A percentile compares a stretch with the other conserved stretches of the same genome.
These are phyloP conservation scores for Caenorhabditis wallacei DNA, from an alignment of 2,888 invertebrate species.

Conservation along the genomic window DNA sequence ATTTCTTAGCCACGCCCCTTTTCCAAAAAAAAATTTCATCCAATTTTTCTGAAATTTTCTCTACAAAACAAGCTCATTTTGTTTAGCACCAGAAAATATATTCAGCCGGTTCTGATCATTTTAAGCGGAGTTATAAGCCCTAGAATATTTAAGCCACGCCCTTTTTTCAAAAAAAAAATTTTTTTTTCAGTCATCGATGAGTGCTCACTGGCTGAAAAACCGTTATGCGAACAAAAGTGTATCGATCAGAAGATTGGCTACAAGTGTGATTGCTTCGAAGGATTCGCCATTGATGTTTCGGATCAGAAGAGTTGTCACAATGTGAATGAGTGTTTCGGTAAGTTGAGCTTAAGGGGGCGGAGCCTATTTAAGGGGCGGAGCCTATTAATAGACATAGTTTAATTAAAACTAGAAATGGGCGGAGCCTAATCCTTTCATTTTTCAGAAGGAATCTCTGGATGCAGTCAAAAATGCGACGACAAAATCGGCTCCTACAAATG, in stretches of 20 bases:
- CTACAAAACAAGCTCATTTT: no score
- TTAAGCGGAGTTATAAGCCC: no score
- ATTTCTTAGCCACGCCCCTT: no score
- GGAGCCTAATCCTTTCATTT: background rate
- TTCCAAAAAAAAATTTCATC: no score
- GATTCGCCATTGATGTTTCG: conserved; percentile 88
- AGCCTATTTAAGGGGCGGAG: no score
- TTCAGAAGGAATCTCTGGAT: conserved; percentile 89
- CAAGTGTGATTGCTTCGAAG: conserved; percentile 95
- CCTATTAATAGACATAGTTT: no score
- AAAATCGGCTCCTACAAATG: conserved; percentile 96
- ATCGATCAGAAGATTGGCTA: conserved; percentile 94
- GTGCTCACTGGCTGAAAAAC: conserved; percentile 92
- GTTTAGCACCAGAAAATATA: no score
- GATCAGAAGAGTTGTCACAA: conserved; percentile 86
- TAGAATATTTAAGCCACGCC: no score
- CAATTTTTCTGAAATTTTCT: no score
- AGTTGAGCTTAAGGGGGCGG: background rate
- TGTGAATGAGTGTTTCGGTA: conserved; percentile 80
- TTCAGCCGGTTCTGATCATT: no score
- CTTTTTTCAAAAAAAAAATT: conserved; percentile 13
- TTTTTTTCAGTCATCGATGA: conserved; percentile 93
- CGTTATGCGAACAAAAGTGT: conserved; percentile 97
- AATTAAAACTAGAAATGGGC: no score
- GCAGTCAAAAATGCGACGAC: conserved; percentile 96